Conservation (phyloP, 2,888 invertebrate species). For the Dolichopus griseipennis region DNA sequence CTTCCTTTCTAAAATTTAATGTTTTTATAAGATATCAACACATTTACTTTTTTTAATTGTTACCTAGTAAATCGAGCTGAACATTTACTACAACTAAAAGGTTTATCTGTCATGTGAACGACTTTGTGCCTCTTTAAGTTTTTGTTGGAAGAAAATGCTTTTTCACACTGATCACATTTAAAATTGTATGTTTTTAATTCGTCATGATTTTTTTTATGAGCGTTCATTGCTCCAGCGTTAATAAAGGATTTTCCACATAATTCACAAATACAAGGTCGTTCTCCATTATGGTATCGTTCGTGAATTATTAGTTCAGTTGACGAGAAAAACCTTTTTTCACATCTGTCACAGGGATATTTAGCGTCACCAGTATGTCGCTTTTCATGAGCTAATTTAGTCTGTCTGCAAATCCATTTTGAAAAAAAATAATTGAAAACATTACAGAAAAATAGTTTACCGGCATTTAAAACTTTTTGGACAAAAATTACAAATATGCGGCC, state of each 20-base stretch:
- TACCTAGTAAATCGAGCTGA: neutral
- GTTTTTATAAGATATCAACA: neutral
- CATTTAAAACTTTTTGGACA: constrained; percentile 9
- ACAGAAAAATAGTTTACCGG: neutral
- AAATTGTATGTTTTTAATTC: constrained; percentile 1
- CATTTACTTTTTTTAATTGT: neutral
- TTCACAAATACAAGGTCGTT: neutral
- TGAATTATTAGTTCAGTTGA: neutral
- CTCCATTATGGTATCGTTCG: neutral
- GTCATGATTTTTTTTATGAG: constrained; percentile 10
- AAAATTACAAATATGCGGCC: neutral
- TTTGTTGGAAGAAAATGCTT: neutral
- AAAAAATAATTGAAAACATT: neutral
- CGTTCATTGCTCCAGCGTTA: constrained; percentile 5
- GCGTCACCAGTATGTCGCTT: neutral
- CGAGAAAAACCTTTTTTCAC: constrained; percentile 1
- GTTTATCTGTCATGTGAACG: neutral
- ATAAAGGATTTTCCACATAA: constrained; percentile 10
- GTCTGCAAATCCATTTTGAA: neutral
- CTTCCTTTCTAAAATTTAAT: neutral
- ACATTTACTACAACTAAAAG: constrained; percentile 5
- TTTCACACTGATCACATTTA: constrained; percentile 7
- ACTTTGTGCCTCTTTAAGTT: constrained; percentile 4
- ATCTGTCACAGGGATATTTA: constrained; percentile 2
- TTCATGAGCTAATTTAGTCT: neutral